A percentile compares a stretch with the other conserved stretches of the same genome.
These are phyloP conservation scores for Lepidurus couesii DNA, from an alignment of 1,140 invertebrate species.

Conservation along the genomic window DNA sequence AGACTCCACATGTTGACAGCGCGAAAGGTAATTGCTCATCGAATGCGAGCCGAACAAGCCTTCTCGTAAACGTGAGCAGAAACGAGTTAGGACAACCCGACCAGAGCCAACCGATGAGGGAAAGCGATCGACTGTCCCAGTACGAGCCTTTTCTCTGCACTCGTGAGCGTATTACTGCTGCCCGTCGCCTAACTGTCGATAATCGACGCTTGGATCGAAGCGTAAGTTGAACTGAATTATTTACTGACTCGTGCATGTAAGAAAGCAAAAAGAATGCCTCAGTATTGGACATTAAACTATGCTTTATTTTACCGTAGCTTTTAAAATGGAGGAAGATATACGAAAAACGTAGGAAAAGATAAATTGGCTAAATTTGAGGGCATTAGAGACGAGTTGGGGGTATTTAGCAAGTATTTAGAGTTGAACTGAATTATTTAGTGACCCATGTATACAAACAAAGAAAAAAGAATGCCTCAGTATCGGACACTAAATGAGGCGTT, in stretches of 20 bases:
- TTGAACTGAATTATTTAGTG: no score
- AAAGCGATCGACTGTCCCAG: neutral
- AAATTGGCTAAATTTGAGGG: no score
- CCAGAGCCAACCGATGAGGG: neutral
- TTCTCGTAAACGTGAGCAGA: neutral
- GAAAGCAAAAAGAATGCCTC: neutral
- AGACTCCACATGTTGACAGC: neutral
- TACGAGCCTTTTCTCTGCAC: neutral
- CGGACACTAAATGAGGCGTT: no score
- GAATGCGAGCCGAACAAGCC: neutral
- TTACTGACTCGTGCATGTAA: neutral
- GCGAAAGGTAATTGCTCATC: slow-evolving; percentile 3
- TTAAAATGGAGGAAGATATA: no score
- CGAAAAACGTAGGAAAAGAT: no score
- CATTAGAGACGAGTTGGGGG: no score
- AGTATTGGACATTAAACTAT: no score
- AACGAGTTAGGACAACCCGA: neutral
- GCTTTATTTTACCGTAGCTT: no score
- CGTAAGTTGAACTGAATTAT: neutral
- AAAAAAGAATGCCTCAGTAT: no score
- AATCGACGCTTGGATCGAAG: neutral
- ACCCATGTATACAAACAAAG: no score
- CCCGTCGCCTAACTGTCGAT: neutral
- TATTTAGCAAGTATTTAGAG: no score
- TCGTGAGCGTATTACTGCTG: neutral